phyloP scores from a whole-genome alignment of 2,113 vertebrate genomes.

The Microcebus griseorufus region DNA sequence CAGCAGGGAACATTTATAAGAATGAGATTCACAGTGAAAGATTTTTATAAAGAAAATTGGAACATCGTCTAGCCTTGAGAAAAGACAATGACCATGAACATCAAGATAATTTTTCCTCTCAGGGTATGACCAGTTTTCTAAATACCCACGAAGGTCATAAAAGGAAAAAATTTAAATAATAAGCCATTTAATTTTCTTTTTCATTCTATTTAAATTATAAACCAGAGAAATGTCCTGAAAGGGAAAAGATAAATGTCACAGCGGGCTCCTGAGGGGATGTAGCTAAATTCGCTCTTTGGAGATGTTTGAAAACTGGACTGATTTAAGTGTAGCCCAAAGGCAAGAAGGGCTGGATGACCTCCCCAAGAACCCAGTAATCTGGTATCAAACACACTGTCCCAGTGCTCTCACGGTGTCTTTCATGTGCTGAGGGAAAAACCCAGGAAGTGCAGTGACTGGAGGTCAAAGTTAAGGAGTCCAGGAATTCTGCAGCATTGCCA shows the following conservation, averaged over 20 bases:
- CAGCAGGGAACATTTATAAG: background rate
- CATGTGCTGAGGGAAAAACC: background rate
- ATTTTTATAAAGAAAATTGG: constrained; percentile 11
- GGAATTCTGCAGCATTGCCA: constrained; percentile 52
- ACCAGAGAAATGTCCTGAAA: background rate
- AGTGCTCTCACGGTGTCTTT: background rate
- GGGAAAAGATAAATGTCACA: background rate
- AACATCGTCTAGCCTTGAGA: background rate
- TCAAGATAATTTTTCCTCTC: background rate
- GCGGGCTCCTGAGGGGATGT: background rate
- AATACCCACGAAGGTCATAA: background rate
- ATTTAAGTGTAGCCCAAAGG: constrained; percentile 29
- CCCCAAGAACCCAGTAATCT: background rate
- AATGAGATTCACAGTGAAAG: background rate
- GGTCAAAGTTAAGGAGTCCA: constrained; percentile 42
- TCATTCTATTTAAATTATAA: constrained; percentile 20
- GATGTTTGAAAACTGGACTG: constrained; percentile 14
- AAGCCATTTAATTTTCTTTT: background rate
- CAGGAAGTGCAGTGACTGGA: constrained; percentile 36
- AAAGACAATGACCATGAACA: background rate
- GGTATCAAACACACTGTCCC: background rate
- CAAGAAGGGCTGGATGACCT: background rate
- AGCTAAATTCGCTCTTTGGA: constrained; percentile 11
- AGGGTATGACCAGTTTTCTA: background rate
- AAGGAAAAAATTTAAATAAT: background rate